Evolutionary conservation across 2,113 vertebrate species (phyloP), one percentile per base, ranked within the genome.

Genomic region (Bombycilla garrulus): DNA sequence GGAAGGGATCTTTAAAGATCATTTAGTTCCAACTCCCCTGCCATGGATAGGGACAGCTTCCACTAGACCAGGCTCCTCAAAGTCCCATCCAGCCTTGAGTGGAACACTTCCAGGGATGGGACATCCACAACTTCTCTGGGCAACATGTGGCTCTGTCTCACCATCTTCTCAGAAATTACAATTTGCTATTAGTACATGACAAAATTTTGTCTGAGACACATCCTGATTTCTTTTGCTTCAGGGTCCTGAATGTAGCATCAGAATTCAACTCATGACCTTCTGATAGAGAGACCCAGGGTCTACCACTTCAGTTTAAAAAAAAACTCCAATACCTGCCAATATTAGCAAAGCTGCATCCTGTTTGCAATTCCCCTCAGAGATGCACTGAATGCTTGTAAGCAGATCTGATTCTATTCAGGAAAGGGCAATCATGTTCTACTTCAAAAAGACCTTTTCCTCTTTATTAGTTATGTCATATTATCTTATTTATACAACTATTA

Each of bases 261-360:
- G 60, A 22, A 78, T 70, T 74, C 33, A 81, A 12, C n/a, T 87
- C 36, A 10, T 6, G 15, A 31, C 35, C 36, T 77, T n/a, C n/a
- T 84, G 47, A 78, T 22, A n/a, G 42, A 42, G 33, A 78, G 15
- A 20, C 10, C 25, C 1, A 0, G 29, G 25, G 35, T 42, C 65
- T 42, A 57, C 3, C 25, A 50, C 65, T 81, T 76, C 44, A 72
- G 44, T 28, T 28, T 24, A 10, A 81, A 67, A 54, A 71, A 74
- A 57, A 21, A 0, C 11, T 60, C n/a, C 17, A 28, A 47, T 25
- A 83, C 35, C 50, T 80, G 86, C 58, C 89, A 88, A 24, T 57
- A 83, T 77, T 67, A 95, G 54, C 80, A 95, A 92, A 95, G 78
- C 73, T 96, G 89, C 25, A 66, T 74, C 77, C 83, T 84, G 81